phyloP scores from a whole-genome alignment of 2,797 vertebrate genomes.

The Tenualosa thibaudeaui region DNA sequence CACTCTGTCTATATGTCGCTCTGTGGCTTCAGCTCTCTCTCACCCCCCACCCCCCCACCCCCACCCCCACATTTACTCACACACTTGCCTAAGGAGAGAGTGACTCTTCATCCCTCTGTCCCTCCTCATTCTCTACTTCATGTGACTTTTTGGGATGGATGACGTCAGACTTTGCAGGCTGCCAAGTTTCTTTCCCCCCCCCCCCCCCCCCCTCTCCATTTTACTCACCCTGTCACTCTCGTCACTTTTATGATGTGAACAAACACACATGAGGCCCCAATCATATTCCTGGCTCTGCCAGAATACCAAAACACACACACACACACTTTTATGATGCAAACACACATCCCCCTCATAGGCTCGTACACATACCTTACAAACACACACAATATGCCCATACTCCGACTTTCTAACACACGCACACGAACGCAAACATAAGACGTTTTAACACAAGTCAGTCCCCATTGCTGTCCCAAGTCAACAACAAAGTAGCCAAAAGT shows the following conservation, averaged over 20 bases:
- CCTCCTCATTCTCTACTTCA: slow-evolving; percentile 15
- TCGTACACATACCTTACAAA: too few relatives aligned
- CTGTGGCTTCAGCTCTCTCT: neutral
- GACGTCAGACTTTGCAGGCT: neutral
- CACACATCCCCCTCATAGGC: neutral
- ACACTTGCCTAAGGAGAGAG: neutral
- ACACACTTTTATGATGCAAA: neutral
- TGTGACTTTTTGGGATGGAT: neutral
- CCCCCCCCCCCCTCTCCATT: neutral
- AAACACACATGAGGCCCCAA: too few relatives aligned
- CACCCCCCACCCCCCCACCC: neutral
- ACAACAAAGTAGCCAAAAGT: neutral
- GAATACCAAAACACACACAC: neutral
- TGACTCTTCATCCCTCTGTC: slow-evolving; percentile 11
- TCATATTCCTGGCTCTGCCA: neutral
- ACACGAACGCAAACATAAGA: neutral
- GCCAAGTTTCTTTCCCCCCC: neutral
- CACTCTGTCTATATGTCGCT: slow-evolving; percentile 29
- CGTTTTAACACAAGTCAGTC: neutral
- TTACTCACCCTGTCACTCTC: neutral
- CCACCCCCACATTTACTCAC: neutral
- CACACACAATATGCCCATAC: too few relatives aligned
- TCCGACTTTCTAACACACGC: too few relatives aligned
- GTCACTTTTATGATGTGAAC: too few relatives aligned
- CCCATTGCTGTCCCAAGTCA: neutral